Percentiles rank a stretch among this genome's conserved stretches.
Conservation (phyloP, 1,140 invertebrate genomes). For the Phymastichus coffea region DNA sequence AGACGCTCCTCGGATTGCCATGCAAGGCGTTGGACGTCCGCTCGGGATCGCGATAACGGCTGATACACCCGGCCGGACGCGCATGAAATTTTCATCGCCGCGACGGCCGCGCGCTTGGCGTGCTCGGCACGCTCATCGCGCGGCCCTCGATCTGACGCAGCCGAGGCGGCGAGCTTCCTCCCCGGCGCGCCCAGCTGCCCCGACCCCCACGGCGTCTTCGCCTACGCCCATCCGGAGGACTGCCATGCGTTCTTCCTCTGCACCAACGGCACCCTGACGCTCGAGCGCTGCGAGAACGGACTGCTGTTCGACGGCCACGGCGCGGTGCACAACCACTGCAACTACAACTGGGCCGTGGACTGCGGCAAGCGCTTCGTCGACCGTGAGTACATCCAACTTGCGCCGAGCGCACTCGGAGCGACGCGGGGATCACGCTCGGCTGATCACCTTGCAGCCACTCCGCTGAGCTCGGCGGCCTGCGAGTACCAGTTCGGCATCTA, state of each 20-base stretch:
- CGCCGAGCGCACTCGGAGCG: too few relatives aligned
- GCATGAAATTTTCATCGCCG: too few relatives aligned
- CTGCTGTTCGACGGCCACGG: slow-evolving; percentile 88
- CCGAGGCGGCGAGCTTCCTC: background rate
- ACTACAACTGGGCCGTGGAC: slow-evolving; percentile 89
- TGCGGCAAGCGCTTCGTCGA: slow-evolving; percentile 83
- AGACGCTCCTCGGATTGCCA: too few relatives aligned
- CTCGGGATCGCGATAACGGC: too few relatives aligned
- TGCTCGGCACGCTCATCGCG: background rate
- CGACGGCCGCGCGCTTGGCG: background rate
- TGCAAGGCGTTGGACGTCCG: too few relatives aligned
- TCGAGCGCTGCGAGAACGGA: slow-evolving; percentile 90
- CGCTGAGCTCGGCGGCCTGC: slow-evolving; percentile 76
- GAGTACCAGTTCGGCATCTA: slow-evolving; percentile 89
- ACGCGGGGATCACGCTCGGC: too few relatives aligned
- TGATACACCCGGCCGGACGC: too few relatives aligned
- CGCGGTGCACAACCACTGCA: slow-evolving; percentile 86
- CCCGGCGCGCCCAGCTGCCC: slow-evolving; percentile 61
- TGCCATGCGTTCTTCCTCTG: slow-evolving; percentile 89
- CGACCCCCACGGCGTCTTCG: slow-evolving; percentile 69
- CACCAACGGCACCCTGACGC: slow-evolving; percentile 84
- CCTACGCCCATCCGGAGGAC: slow-evolving; percentile 79
- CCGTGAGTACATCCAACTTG: slow-evolving; percentile 61
- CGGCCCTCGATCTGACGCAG: background rate
- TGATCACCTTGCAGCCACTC: slow-evolving; percentile 64